phyloP scores from a whole-genome alignment of 2,113 vertebrate genomes.

The Equus quagga region DNA sequence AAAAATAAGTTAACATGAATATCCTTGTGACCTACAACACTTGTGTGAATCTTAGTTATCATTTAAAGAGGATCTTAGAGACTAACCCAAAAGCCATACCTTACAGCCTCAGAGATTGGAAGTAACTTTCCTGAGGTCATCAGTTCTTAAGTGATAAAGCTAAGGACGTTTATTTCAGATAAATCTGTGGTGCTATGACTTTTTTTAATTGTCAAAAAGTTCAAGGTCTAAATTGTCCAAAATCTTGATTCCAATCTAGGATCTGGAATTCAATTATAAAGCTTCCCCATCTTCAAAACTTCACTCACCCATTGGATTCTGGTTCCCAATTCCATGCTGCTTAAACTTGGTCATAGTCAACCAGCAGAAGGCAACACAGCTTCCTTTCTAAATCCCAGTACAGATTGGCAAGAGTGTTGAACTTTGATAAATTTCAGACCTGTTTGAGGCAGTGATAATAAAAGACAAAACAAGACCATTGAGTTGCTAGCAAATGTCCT shows the following conservation, averaged over 20 bases:
- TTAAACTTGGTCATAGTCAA: slow-evolving; percentile 24
- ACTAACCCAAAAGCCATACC: background rate
- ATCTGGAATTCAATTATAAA: background rate
- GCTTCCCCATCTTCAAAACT: background rate
- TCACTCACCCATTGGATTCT: background rate
- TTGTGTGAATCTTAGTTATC: background rate
- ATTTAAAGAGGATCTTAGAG: background rate
- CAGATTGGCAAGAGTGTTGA: slow-evolving; percentile 10
- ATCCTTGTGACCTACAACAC: background rate
- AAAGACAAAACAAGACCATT: slow-evolving; percentile 27
- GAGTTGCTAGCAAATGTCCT: background rate
- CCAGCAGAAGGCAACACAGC: slow-evolving; percentile 66
- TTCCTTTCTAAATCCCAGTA: slow-evolving; percentile 42
- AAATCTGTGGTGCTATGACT: background rate
- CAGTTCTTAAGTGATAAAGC: background rate
- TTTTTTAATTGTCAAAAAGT: background rate
- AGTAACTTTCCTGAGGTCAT: background rate
- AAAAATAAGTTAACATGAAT: background rate
- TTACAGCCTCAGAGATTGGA: background rate
- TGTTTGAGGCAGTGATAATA: background rate
- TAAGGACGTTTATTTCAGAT: background rate
- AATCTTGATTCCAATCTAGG: background rate
- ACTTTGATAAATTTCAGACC: slow-evolving; percentile 40
- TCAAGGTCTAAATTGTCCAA: background rate
- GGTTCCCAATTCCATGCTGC: background rate